Percentiles rank a stretch among this genome's conserved stretches.
Evolutionary conservation across 2,888 invertebrate species (phyloP).

Genomic region (Anarsia innoxiella): DNA sequence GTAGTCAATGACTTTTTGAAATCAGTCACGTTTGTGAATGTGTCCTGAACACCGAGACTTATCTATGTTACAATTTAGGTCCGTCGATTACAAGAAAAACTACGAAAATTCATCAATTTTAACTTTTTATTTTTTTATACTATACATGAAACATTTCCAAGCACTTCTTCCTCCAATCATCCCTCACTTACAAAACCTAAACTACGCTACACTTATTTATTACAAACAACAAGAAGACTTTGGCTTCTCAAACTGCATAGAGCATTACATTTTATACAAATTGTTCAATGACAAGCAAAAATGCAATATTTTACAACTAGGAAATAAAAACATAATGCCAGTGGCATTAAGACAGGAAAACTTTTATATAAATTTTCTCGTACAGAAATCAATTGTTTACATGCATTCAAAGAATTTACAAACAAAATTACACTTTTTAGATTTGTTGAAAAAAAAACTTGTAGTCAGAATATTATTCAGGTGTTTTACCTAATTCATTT

Average conservation of each 20-base stretch:
- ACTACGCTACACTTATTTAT: conserved; percentile 42
- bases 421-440: too few relatives aligned
- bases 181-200: conserved; percentile 44
- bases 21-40: too few relatives aligned
- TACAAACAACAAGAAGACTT: conserved; percentile 61
- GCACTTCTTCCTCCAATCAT: conserved; percentile 35
- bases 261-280: conserved; percentile 12
- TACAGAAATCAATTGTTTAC: too few relatives aligned
- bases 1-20: too few relatives aligned
- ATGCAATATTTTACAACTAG: conserved; percentile 14
- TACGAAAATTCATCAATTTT: conserved; percentile 32
- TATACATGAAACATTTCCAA: conserved; percentile 43
- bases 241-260: conserved; percentile 61
- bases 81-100: conserved; percentile 24
- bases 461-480: too few relatives aligned
- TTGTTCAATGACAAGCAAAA: conserved; percentile 17
- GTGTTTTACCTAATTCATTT: neutral
- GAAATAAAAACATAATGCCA: conserved; percentile 8
- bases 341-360: neutral
- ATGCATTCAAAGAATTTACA: too few relatives aligned
- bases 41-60: too few relatives aligned
- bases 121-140: conserved; percentile 45
- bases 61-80: too few relatives aligned
- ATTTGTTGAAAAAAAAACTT: neutral
- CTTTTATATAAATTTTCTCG: conserved; percentile 1